phyloP scores from a whole-genome alignment of 2,888 invertebrate species.

The Eupithecia abbreviata region DNA sequence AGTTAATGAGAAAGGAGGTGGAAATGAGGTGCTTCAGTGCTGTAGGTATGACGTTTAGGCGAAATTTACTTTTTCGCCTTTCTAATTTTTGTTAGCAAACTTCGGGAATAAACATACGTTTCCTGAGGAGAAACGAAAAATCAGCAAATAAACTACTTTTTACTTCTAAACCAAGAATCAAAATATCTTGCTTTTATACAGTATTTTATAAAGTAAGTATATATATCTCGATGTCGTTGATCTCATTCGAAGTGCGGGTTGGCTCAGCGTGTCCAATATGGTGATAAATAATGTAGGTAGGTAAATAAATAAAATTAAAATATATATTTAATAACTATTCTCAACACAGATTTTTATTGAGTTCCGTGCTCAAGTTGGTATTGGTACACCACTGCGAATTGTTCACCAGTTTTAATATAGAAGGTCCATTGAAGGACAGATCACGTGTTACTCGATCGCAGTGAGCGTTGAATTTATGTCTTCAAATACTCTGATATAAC shows the following conservation, averaged over 20 bases:
- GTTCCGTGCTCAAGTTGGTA: not conserved
- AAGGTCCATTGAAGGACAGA: conserved; percentile 93
- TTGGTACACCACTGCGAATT: not conserved
- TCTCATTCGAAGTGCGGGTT: not conserved
- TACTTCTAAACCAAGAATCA: not conserved
- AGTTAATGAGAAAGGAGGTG: too few relatives aligned
- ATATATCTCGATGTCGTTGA: not conserved
- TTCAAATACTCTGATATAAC: conserved; percentile 60
- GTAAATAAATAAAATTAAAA: too few relatives aligned
- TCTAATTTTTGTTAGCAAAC: not conserved
- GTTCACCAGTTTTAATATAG: conserved; percentile 86
- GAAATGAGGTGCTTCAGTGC: too few relatives aligned
- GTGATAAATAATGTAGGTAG: not conserved
- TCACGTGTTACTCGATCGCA: conserved; percentile 93
- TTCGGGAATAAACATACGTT: not conserved
- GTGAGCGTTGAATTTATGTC: conserved; percentile 82
- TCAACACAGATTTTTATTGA: not conserved
- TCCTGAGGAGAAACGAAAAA: not conserved
- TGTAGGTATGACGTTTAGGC: not conserved
- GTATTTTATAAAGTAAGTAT: too few relatives aligned
- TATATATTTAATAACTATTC: not conserved
- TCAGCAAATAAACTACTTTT: too few relatives aligned
- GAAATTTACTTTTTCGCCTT: not conserved
- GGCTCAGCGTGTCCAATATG: not conserved
- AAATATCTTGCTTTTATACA: too few relatives aligned